A percentile compares a stretch with the other conserved stretches of the same genome.
Conservation (phyloP, 2,888 invertebrate genomes). For the Thelaira solivaga region DNA sequence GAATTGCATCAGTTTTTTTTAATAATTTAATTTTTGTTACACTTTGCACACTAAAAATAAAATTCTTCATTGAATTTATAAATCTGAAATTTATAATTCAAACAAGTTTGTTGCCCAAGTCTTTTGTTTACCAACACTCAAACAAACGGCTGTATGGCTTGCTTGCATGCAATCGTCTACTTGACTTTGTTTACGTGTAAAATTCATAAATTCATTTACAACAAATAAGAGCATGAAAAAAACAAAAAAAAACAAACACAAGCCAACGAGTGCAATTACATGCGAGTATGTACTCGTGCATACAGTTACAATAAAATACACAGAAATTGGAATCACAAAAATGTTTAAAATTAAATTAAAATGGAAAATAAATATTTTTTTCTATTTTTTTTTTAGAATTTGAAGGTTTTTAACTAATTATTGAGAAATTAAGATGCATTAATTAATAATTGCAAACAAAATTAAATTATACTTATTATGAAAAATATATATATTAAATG, state of each 20-base stretch:
- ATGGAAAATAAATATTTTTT: too few relatives aligned
- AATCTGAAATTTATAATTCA: slow-evolving; percentile 11
- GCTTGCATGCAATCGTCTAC: slow-evolving; percentile 24
- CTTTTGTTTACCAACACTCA: slow-evolving; percentile 51
- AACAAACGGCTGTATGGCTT: background rate
- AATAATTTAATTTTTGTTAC: background rate
- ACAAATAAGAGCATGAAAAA: slow-evolving; percentile 8
- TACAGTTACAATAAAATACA: background rate
- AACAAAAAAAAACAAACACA: background rate
- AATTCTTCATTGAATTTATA: slow-evolving; percentile 3
- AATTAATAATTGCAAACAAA: too few relatives aligned
- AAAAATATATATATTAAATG: too few relatives aligned
- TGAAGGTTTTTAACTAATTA: slow-evolving; percentile 34
- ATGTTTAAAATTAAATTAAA: too few relatives aligned
- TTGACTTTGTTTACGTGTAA: slow-evolving; percentile 35
- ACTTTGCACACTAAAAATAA: background rate
- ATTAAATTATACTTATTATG: too few relatives aligned
- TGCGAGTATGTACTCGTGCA: too few relatives aligned
- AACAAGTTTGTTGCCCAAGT: slow-evolving; percentile 52
- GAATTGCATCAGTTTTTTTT: slow-evolving; percentile 21
- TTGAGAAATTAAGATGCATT: slow-evolving; percentile 21
- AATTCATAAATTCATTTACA: slow-evolving; percentile 14
- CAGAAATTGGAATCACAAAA: slow-evolving; percentile 5
- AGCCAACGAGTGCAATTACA: too few relatives aligned
- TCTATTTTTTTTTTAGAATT: slow-evolving; percentile 13